These are phyloP conservation scores for Pelagia noctiluca DNA, from an alignment of 30 jellyfish, hydroid and myxozoan genomes.

Conservation along the genomic window DNA sequence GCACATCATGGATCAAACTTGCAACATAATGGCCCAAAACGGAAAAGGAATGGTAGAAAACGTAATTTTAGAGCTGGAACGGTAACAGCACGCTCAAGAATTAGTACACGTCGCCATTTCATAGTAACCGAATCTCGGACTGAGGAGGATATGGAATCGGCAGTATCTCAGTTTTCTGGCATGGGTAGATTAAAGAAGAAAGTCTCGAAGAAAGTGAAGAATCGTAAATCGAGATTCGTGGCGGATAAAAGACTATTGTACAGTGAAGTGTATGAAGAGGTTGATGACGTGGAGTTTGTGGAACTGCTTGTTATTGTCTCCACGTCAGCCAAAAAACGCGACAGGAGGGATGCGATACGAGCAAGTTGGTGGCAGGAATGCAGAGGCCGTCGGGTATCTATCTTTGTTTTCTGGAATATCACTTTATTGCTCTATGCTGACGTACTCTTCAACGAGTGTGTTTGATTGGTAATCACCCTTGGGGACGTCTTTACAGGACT, in stretches of 20 bases:
- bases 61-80: background rate
- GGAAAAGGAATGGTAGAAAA: background rate
- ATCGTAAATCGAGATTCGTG: slow-evolving; percentile 46
- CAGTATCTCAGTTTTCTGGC: slow-evolving; percentile 41
- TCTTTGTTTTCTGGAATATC: background rate
- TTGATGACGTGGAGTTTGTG: slow-evolving; percentile 50
- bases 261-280: slow-evolving; percentile 62
- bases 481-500: too few species aligned
- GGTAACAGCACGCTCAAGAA: background rate
- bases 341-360: slow-evolving; percentile 75
- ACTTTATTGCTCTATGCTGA: background rate
- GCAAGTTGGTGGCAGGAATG: slow-evolving; percentile 74
- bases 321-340: slow-evolving; percentile 57
- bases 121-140: too few species aligned
- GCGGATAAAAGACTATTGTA: slow-evolving; percentile 63
- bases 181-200: slow-evolving; percentile 31
- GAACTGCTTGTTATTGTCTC: slow-evolving; percentile 63
- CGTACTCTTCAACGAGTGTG: background rate
- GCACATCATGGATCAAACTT: background rate
- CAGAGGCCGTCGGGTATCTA: slow-evolving; percentile 28
- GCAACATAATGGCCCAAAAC: background rate
- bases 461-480: background rate
- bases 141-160: slow-evolving; percentile 8
- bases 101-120: too few species aligned
- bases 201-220: slow-evolving; percentile 27